Evolutionary conservation across 2,113 vertebrate species (phyloP).

Genomic region (Noturus placidus): DNA sequence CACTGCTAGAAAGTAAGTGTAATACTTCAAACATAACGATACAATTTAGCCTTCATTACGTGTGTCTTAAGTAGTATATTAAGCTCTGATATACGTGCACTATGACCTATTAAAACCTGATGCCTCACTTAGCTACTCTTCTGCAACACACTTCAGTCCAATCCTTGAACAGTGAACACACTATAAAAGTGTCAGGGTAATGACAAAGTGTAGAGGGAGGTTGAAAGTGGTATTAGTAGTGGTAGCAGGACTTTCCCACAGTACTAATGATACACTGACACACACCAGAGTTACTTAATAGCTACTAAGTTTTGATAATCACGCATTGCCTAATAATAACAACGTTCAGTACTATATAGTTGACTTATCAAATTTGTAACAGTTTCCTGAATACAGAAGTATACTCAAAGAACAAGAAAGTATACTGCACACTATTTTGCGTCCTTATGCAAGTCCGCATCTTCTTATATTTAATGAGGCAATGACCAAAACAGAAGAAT

Average conservation of each 20-base stretch:
- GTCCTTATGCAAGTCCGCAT: neutral
- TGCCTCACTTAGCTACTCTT: neutral
- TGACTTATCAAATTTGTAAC: neutral
- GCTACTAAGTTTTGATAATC: slow-evolving; percentile 51
- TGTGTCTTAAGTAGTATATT: neutral
- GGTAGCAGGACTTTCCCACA: slow-evolving; percentile 62
- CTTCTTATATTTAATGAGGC: neutral
- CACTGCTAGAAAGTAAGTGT: neutral
- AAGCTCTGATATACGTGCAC: neutral
- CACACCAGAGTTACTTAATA: slow-evolving; percentile 68
- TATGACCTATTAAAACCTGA: neutral
- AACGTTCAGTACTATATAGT: neutral
- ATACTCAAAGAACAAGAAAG: neutral
- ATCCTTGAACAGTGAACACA: slow-evolving; percentile 13
- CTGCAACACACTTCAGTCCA: neutral
- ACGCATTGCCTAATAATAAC: neutral
- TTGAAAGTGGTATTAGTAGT: slow-evolving; percentile 27
- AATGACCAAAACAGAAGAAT: neutral
- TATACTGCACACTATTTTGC: neutral
- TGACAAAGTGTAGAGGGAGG: slow-evolving; percentile 50
- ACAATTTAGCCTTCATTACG: neutral
- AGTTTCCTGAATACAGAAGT: neutral
- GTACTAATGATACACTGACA: slow-evolving; percentile 59
- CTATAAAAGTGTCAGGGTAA: slow-evolving; percentile 55
- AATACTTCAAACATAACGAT: neutral